Evolutionary conservation across 92 coral and sea anemone species (phyloP), one percentile per base, ranked within the genome.

Genomic region (Montipora capitata): DNA sequence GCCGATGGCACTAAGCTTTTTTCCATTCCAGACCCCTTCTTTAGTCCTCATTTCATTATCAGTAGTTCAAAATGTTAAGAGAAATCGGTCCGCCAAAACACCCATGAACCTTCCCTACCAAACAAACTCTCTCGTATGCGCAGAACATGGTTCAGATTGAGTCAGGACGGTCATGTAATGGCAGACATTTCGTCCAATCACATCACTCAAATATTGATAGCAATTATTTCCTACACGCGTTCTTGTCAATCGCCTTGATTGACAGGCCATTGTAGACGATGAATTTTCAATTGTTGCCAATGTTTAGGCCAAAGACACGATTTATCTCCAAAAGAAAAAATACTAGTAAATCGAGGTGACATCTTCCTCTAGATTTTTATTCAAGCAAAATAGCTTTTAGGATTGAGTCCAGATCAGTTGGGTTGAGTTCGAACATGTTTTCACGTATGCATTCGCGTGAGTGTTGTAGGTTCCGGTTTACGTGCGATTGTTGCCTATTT

Each of bases 71-170:
- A 40, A 79, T 79, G 65, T 82, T 69, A 68, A 68, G 83, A 87
- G 87, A 74, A 69, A 84, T 80, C 81, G 74, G 74, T 65, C 85
- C 79, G 40, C 87, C 81, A 80, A 80, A 86, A 86, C 86, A 51
- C 77, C 91, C 71, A 68, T 44, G 27, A 72, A 45, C 83, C 11
- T 74, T 67, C 83, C 67, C 61, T 61, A 40, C 91, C 85, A 94
- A 95, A 95, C 92, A 92, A 85, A 95, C 92, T 88, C 94, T 88
- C 68, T 85, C 87, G 84, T 84, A 95, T 95, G 98, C 98, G 98
- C 98, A 95, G 91, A 95, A 87, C 95, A 40, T 4, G 51, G 88
- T 69, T 88, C 64, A 91, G 88, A 93, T 76, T 88, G 70, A 74
- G 63, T 79, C 92, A 56, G 70, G 56, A 88, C 80, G 88, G 96